phyloP scores from a whole-genome alignment of 53 echinoderm and acorn worm genomes.

The Holothuria scabra region DNA sequence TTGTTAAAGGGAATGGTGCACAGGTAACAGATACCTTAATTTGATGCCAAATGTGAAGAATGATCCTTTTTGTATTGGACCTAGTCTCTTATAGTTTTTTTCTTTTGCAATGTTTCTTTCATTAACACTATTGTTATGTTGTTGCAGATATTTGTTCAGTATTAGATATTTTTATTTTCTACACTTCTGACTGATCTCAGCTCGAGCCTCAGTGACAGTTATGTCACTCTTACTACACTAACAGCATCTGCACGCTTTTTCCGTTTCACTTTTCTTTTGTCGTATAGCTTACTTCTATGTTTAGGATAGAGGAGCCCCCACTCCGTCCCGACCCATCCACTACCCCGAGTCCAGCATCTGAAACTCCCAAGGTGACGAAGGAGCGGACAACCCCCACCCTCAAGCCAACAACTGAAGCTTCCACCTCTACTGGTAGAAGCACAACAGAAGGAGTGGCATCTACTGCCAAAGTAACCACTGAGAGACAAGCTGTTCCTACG shows the following conservation, averaged over 20 bases:
- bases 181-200: too few relatives aligned
- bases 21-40: too few relatives aligned
- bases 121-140: too few relatives aligned
- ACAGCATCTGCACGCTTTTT: conserved; percentile 39
- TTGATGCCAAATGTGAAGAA: too few relatives aligned
- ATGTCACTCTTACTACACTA: not conserved
- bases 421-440: not conserved
- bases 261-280: conserved; percentile 15
- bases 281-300: conserved; percentile 53
- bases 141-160: too few relatives aligned
- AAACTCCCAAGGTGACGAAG: not conserved
- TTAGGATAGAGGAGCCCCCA: conserved; percentile 47
- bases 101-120: too few relatives aligned
- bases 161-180: too few relatives aligned
- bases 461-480: not conserved
- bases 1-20: too few relatives aligned
- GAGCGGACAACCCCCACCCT: not conserved
- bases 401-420: conserved; percentile 17
- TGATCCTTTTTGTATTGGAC: too few relatives aligned
- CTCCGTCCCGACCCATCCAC: conserved; percentile 31
- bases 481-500: not conserved
- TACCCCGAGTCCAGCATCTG: conserved; percentile 3
- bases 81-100: too few relatives aligned
- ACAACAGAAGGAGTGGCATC: not conserved
- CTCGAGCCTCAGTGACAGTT: not conserved